These are phyloP conservation scores for Hypolimnas misippus DNA, from an alignment of 2,888 invertebrate genomes.

Conservation along the genomic window DNA sequence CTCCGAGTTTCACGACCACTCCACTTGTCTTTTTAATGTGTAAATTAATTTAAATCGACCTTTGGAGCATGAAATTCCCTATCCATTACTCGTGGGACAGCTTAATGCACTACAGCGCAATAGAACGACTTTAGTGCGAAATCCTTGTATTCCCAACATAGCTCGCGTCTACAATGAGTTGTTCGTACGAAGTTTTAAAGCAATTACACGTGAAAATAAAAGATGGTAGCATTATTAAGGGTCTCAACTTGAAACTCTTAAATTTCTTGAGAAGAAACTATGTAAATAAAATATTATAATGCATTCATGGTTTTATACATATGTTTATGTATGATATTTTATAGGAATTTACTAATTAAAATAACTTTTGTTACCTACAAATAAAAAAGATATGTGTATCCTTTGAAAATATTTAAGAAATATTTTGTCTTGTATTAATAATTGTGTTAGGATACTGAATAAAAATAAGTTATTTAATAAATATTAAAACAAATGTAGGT, in stretches of 20 bases:
- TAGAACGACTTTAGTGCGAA: conserved; percentile 56
- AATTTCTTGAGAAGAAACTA: conserved; percentile 36
- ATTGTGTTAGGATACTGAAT: too few relatives aligned
- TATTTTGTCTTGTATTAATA: too few relatives aligned
- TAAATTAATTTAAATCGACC: conserved; percentile 80
- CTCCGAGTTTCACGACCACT: conserved; percentile 59
- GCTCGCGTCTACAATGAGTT: conserved; percentile 34
- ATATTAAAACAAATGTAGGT: too few relatives aligned
- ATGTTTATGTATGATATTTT: background rate
- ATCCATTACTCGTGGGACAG: conserved; percentile 73
- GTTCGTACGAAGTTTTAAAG: conserved; percentile 37
- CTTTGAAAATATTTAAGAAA: too few relatives aligned
- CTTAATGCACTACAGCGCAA: conserved; percentile 65
- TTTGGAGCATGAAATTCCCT: conserved; percentile 74
- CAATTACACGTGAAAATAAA: conserved; percentile 44
- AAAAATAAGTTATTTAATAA: too few relatives aligned
- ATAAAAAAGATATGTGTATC: background rate
- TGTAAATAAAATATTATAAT: conserved; percentile 39
- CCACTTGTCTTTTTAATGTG: conserved; percentile 72
- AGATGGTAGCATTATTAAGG: conserved; percentile 35
- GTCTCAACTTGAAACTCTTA: conserved; percentile 32
- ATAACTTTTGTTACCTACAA: conserved; percentile 11
- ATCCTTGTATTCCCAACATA: conserved; percentile 55
- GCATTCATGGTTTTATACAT: conserved; percentile 17
- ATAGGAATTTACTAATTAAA: conserved; percentile 20